These are phyloP conservation scores for Hymenochirus boettgeri DNA, from an alignment of 2,113 vertebrate genomes.

Conservation along the genomic window DNA sequence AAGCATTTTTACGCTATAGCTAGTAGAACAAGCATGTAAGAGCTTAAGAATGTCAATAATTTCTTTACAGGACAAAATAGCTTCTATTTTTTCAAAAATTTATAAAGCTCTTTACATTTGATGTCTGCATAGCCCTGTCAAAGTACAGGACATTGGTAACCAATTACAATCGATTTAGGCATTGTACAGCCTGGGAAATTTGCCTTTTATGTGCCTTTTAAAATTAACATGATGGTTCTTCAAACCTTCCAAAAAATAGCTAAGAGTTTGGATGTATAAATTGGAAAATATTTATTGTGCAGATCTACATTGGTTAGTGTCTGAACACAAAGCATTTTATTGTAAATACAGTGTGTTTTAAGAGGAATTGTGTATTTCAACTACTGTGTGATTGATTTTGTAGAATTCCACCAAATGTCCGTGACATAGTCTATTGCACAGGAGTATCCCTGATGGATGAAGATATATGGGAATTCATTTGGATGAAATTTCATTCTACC, in stretches of 20 bases:
- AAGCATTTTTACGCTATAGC: too few species aligned
- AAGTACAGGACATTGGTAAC: slow-evolving; percentile 3
- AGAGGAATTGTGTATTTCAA: background rate
- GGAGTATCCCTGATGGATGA: slow-evolving; percentile 95
- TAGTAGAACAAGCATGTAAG: too few species aligned
- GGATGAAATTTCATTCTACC: slow-evolving; percentile 98
- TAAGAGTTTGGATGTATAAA: background rate
- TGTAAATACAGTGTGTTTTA: background rate
- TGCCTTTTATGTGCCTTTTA: background rate
- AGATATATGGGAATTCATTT: slow-evolving; percentile 98
- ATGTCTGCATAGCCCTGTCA: background rate
- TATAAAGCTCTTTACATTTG: background rate
- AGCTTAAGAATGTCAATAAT: too few species aligned
- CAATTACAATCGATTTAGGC: background rate
- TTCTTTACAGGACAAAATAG: too few species aligned
- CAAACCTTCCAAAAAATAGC: background rate
- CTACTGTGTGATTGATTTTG: slow-evolving; percentile 40
- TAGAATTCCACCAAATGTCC: slow-evolving; percentile 92
- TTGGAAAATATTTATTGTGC: background rate
- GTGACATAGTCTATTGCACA: slow-evolving; percentile 96
- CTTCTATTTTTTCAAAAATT: too few species aligned
- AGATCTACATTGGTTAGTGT: background rate
- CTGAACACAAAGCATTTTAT: background rate
- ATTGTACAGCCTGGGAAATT: background rate
- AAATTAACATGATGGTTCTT: background rate